Evolutionary conservation across 2,113 vertebrate genomes (phyloP), one percentile per base, ranked within the genome.

Genomic region (Ursus arctos): DNA sequence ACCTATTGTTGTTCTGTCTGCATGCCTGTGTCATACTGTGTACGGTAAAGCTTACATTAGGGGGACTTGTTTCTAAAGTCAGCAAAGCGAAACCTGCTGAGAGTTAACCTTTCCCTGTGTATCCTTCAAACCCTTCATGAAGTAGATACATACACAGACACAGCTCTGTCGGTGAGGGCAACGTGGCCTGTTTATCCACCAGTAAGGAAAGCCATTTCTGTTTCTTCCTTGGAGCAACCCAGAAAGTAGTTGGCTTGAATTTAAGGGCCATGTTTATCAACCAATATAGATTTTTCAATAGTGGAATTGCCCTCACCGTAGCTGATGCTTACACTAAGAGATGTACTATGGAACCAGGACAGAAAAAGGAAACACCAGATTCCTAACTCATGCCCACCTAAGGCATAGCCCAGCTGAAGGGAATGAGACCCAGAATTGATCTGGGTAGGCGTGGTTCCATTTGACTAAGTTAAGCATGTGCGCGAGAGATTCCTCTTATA

Each of bases 281-380:
- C 83, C 8, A 67, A 19, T 15, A 55, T 53, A 57, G 1, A 76
- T 87, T 83, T 91, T 87, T 82, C 26, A 84, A 9, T 15, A 77
- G 65, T 14, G 85, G 36, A 82, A 49, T 69, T 49, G 55, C 28
- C 26, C 13, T 94, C 4, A 43, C 24, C 26, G 36, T 33, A 91
- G 26, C 77, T 65, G 59, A 43, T 88, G 67, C 36, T 51, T 69
- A 55, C 1, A 12, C 22, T 6, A 90, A 26, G 33, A 91, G 43
- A 53, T 93, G 6, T 2, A 10, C 7, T 53, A 81, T 26, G n/a
- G 15, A 95, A 92, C 31, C 49, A 79, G 3, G 28, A 90, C 5
- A 88, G 82, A 71, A 91, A 92, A 91, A 85, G 40, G 28, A 65
- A 96, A 36, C 47, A 81, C 31, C 31, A 33, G 49, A 85, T 74